Evolutionary conservation across 2,113 vertebrate species (phyloP).

Genomic region (Hyaena hyaena): DNA sequence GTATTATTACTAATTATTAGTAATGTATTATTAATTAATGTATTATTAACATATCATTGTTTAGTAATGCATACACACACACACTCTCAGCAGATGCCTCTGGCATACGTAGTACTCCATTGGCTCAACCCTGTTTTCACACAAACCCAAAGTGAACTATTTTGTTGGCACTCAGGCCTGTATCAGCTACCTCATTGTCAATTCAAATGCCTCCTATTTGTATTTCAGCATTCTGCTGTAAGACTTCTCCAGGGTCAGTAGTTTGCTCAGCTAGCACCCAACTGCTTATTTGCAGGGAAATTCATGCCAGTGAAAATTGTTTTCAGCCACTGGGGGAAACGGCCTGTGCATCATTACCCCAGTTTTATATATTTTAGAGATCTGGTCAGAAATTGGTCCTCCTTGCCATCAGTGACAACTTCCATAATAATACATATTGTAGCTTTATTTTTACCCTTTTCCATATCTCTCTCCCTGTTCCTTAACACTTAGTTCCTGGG

Average conservation of each 20-base stretch:
- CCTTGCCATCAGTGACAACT: neutral
- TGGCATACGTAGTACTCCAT: neutral
- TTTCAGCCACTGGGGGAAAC: neutral
- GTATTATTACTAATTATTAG: too few species aligned
- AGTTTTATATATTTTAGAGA: neutral
- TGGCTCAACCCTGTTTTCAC: neutral
- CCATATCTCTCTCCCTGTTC: neutral
- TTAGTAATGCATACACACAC: too few species aligned
- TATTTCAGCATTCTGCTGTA: neutral
- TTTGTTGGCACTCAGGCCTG: neutral
- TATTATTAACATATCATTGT: too few species aligned
- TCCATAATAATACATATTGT: rapidly evolving
- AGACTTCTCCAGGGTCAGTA: neutral
- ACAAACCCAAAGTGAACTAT: neutral
- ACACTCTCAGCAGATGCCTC: neutral
- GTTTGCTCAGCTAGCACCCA: too few species aligned
- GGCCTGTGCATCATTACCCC: too few species aligned
- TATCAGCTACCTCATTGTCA: neutral
- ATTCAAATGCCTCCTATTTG: neutral
- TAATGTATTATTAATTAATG: too few species aligned
- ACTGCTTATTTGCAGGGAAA: neutral
- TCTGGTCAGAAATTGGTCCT: neutral
- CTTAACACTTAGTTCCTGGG: neutral
- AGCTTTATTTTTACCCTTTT: neutral
- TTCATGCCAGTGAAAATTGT: neutral